Conservation (phyloP, 1,140 invertebrate species). For the Cydia strobilella region DNA sequence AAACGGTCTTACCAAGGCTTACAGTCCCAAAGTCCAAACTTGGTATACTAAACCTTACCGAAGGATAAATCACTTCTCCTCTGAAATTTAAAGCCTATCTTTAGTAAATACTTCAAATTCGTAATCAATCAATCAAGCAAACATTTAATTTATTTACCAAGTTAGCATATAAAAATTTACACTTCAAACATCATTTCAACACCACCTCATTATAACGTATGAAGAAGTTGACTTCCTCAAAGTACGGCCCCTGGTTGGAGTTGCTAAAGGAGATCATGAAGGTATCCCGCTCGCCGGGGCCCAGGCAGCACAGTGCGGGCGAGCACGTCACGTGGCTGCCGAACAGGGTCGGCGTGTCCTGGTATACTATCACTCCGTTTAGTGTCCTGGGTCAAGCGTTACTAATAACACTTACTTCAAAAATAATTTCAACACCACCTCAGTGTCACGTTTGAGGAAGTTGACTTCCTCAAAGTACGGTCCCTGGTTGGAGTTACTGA, state of each 20-base stretch:
- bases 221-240: conserved; percentile 70
- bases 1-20: conserved; percentile 59
- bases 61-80: conserved; percentile 69
- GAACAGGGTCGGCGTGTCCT: conserved; percentile 59
- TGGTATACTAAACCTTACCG: conserved; percentile 64
- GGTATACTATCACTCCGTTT: conserved; percentile 66
- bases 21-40: conserved; percentile 68
- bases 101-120: background rate
- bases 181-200: conserved; percentile 71
- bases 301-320: conserved; percentile 56
- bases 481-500: conserved; percentile 71
- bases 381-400: conserved; percentile 55
- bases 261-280: conserved; percentile 69
- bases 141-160: too few species aligned
- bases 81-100: conserved; percentile 46
- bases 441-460: conserved; percentile 63
- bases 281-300: conserved; percentile 60
- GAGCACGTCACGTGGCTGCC: conserved; percentile 62
- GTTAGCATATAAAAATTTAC: too few species aligned
- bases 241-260: conserved; percentile 70
- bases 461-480: conserved; percentile 72
- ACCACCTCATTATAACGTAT: conserved; percentile 64
- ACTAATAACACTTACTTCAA: conserved; percentile 62
- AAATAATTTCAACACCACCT: conserved; percentile 64
- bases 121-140: background rate